A percentile compares a stretch with the other conserved stretches of the same genome.
These are phyloP conservation scores for Priocnemis perturbator DNA, from an alignment of 2,888 invertebrate species.

Conservation along the genomic window DNA sequence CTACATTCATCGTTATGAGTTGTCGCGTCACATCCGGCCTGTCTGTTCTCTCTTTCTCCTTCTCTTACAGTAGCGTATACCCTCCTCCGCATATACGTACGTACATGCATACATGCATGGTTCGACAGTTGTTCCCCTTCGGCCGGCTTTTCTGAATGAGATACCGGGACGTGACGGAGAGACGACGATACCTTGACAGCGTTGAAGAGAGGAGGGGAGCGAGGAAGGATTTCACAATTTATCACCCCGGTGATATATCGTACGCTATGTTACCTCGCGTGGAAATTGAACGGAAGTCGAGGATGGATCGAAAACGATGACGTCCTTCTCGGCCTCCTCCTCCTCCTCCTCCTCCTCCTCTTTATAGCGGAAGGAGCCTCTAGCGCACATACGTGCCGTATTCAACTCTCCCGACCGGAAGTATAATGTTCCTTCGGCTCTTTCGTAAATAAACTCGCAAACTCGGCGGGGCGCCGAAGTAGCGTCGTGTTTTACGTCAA, in stretches of 20 bases:
- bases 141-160: conserved; percentile 5
- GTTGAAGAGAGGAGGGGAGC: background rate
- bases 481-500: too few species aligned
- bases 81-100: too few species aligned
- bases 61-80: background rate
- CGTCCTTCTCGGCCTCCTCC: background rate
- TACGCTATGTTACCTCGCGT: conserved; percentile 3
- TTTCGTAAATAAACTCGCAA: too few species aligned
- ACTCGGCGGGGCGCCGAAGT: too few species aligned
- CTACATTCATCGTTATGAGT: conserved; percentile 68
- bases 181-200: background rate
- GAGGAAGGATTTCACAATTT: conserved; percentile 10
- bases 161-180: background rate
- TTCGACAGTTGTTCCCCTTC: background rate
- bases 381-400: too few species aligned
- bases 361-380: too few species aligned
- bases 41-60: conserved; percentile 34
- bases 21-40: conserved; percentile 67
- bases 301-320: too few species aligned
- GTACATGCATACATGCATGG: too few species aligned
- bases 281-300: too few species aligned
- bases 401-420: too few species aligned
- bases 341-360: conserved; percentile 6
- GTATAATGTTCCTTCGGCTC: too few species aligned
- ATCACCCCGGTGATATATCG: conserved; percentile 31